phyloP scores from a whole-genome alignment of 2,888 invertebrate species.

The Drosophila limbata region DNA sequence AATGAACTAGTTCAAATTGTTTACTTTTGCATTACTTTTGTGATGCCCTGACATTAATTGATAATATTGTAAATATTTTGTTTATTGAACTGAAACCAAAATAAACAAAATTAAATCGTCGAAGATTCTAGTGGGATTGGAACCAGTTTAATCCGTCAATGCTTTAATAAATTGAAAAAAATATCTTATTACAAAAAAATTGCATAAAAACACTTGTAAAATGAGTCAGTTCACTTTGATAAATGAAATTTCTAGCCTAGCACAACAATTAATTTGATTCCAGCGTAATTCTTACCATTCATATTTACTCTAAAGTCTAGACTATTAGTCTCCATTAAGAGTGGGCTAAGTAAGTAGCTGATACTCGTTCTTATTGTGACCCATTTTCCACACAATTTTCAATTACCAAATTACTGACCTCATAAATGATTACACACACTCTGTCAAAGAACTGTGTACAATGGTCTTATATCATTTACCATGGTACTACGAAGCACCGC shows the following conservation, averaged over 20 bases:
- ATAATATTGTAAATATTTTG: background rate
- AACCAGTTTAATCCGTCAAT: background rate
- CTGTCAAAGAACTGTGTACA: conserved; percentile 9
- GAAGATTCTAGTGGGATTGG: too few relatives aligned
- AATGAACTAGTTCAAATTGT: conserved; percentile 18
- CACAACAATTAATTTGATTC: background rate
- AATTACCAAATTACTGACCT: conserved; percentile 75
- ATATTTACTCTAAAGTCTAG: conserved; percentile 38
- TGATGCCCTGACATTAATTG: conserved; percentile 3
- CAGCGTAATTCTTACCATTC: background rate
- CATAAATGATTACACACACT: conserved; percentile 58
- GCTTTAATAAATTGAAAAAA: too few relatives aligned
- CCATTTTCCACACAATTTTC: conserved; percentile 59
- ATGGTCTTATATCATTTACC: conserved; percentile 36
- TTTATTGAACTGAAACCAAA: background rate
- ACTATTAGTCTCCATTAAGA: conserved; percentile 35
- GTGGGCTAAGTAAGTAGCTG: conserved; percentile 10
- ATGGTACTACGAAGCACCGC: conserved; percentile 12
- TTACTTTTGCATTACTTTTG: background rate
- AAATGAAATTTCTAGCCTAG: background rate
- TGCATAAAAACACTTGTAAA: background rate
- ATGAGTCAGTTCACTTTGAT: background rate
- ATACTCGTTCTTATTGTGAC: conserved; percentile 38
- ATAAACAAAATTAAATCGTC: too few relatives aligned
- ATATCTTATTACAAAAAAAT: background rate